phyloP scores from a whole-genome alignment of 2,113 vertebrate genomes.

The Hymenochirus boettgeri region DNA sequence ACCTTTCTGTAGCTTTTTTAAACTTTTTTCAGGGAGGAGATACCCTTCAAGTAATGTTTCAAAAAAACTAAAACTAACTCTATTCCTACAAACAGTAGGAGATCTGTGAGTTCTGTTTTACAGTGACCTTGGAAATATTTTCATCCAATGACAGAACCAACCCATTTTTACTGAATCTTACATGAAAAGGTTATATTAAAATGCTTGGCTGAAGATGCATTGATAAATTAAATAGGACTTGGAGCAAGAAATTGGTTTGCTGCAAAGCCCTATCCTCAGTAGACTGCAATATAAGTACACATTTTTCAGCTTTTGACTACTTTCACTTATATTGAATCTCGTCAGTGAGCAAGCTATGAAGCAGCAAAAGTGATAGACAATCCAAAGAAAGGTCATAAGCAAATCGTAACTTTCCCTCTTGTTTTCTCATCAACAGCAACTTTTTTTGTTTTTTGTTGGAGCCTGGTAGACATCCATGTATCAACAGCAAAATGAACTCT shows the following conservation, averaged over 20 bases:
- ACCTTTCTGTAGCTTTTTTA: no score
- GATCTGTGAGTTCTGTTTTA: not conserved
- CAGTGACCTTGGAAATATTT: conserved; percentile 15
- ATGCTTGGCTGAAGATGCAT: conserved; percentile 37
- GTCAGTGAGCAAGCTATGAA: conserved; percentile 21
- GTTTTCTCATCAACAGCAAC: conserved; percentile 3
- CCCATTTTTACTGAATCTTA: conserved; percentile 20
- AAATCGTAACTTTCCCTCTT: conserved; percentile 27
- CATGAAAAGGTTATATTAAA: conserved; percentile 32
- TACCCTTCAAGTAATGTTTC: no score
- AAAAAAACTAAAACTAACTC: no score
- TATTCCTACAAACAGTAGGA: not conserved
- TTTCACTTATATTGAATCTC: conserved; percentile 15
- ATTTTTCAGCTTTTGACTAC: conserved; percentile 29
- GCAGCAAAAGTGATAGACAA: conserved; percentile 23
- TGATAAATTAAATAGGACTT: conserved; percentile 35
- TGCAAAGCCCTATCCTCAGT: conserved; percentile 5
- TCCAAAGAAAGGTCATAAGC: conserved; percentile 27
- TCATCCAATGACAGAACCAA: not conserved
- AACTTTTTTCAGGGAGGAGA: no score
- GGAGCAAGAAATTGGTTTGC: conserved; percentile 39
- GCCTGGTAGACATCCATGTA: not conserved
- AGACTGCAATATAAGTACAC: conserved; percentile 15
- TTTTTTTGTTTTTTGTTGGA: not conserved
- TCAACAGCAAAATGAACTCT: not conserved